These are phyloP conservation scores for Hydrolagus affinis DNA, from an alignment of 2,113 vertebrate species.

Conservation along the genomic window DNA sequence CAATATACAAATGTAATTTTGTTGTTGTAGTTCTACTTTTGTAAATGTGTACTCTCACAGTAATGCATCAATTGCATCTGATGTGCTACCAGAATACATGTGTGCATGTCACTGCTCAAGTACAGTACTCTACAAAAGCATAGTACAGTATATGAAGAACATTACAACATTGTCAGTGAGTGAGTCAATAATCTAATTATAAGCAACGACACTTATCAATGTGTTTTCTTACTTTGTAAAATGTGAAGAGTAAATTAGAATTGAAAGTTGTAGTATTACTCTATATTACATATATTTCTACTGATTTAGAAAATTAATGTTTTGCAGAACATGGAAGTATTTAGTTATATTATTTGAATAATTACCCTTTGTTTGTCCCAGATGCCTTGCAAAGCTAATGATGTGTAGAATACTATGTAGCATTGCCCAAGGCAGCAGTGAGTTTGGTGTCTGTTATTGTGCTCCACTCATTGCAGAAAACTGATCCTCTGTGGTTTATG, in stretches of 20 bases:
- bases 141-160: neutral
- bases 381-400: neutral
- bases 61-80: constrained; percentile 1
- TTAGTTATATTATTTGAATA: neutral
- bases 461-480: neutral
- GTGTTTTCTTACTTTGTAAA: neutral
- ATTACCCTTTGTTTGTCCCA: neutral
- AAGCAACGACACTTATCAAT: neutral
- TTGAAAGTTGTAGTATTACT: neutral
- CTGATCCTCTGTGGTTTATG: neutral
- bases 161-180: neutral
- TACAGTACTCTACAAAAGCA: neutral
- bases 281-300: neutral
- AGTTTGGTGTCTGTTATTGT: neutral
- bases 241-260: neutral
- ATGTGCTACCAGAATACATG: neutral
- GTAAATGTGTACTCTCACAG: neutral
- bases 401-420: no score
- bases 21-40: neutral
- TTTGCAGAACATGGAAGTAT: neutral
- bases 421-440: neutral
- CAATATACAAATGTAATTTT: no score
- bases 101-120: neutral
- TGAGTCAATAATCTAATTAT: neutral
- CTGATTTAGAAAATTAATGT: neutral